Conservation (phyloP, 1,140 invertebrate genomes). For the Sinonovacula constricta region DNA sequence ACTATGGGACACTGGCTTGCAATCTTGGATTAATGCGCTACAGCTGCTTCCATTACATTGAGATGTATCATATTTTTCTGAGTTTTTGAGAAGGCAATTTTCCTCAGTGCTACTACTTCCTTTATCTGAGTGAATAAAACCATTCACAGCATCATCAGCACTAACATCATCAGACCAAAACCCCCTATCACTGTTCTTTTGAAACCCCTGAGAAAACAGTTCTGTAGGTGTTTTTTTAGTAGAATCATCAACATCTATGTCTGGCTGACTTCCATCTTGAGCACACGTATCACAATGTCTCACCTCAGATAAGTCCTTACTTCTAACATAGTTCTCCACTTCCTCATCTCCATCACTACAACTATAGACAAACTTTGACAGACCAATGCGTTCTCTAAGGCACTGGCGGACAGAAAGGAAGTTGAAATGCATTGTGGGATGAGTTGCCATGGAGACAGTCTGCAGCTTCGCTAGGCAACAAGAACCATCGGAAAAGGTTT, state of each 20-base stretch:
- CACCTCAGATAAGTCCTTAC: not conserved
- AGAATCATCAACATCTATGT: no score
- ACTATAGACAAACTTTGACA: conserved; percentile 33
- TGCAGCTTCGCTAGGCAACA: conserved; percentile 83
- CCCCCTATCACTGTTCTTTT: no score
- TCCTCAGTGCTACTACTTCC: no score
- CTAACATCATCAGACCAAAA: not conserved
- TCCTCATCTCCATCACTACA: conserved; percentile 22
- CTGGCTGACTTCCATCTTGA: not conserved
- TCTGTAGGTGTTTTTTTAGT: conserved; percentile 17
- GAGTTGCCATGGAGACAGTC: conserved; percentile 63
- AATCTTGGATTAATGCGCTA: no score
- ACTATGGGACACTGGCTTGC: no score
- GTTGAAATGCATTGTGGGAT: conserved; percentile 5
- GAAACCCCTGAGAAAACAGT: no score
- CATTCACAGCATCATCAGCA: not conserved
- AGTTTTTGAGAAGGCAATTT: no score
- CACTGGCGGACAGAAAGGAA: conserved; percentile 63
- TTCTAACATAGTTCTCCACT: not conserved
- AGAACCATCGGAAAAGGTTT: conserved; percentile 90
- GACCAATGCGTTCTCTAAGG: conserved; percentile 41
- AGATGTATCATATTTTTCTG: no score
- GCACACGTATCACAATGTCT: not conserved
- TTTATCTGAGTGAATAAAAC: no score
- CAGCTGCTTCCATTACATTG: no score